phyloP scores from a whole-genome alignment of 2,113 vertebrate species.

The Balaenoptera acutorostrata region DNA sequence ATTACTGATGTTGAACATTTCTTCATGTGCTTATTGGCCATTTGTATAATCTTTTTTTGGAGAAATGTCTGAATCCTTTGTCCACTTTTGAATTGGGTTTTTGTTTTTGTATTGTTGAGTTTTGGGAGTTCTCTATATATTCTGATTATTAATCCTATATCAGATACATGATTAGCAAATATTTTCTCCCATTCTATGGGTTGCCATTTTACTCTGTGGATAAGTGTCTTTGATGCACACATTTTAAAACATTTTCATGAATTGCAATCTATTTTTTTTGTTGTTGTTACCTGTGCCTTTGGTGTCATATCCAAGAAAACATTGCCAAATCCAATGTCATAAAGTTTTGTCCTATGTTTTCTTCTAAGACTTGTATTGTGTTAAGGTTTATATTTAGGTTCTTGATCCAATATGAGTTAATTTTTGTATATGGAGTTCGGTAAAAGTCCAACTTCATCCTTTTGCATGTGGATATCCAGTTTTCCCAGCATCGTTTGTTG shows the following conservation, averaged over 20 bases:
- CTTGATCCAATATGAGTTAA: not conserved
- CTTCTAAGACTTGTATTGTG: not conserved
- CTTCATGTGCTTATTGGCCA: not conserved
- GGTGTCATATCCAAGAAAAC: not conserved
- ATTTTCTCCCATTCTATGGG: not conserved
- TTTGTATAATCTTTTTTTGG: not conserved
- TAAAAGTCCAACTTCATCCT: not conserved
- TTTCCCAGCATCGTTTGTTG: not conserved
- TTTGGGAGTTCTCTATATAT: not conserved
- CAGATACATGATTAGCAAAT: not conserved
- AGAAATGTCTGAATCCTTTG: not conserved
- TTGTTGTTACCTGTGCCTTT: not conserved
- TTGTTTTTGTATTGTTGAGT: not conserved
- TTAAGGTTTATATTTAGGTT: not conserved
- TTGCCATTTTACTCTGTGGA: not conserved
- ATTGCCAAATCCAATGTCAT: not conserved
- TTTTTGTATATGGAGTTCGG: not conserved
- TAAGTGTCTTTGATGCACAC: not conserved
- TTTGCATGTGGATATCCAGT: not conserved
- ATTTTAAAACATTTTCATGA: not conserved
- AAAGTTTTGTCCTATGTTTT: not conserved
- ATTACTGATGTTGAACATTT: not conserved
- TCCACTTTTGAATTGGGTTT: not conserved
- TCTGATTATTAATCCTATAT: not conserved
- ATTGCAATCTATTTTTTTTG: not conserved